Conservation (phyloP, 2,888 invertebrate species). For the Trissoscelio sp. region DNA sequence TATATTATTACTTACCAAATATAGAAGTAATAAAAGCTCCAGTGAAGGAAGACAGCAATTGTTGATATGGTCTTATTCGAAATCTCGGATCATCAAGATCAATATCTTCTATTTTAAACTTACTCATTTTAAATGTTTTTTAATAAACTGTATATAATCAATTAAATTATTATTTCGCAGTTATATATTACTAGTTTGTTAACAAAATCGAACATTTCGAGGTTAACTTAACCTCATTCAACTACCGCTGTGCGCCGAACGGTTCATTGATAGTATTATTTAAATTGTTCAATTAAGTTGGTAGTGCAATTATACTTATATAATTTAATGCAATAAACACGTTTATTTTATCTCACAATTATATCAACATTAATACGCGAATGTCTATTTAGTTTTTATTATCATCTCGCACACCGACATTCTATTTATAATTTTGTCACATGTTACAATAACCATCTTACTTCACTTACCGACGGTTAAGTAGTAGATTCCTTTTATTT, state of each 20-base stretch:
- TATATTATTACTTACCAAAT: constrained; percentile 86
- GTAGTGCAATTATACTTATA: neutral
- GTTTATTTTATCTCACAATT: neutral
- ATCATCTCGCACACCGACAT: neutral
- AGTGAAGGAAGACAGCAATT: constrained; percentile 93
- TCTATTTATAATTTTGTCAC: constrained; percentile 3
- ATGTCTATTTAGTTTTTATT: neutral
- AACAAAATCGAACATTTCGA: neutral
- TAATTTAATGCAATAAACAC: neutral
- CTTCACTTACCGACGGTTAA: neutral
- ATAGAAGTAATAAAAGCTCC: constrained; percentile 95
- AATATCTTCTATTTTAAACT: constrained; percentile 68
- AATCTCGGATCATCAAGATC: constrained; percentile 89
- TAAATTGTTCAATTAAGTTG: no score
- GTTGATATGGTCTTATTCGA: constrained; percentile 91
- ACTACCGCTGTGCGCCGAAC: neutral
- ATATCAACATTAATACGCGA: neutral
- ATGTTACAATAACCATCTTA: no score
- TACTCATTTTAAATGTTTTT: constrained; percentile 66
- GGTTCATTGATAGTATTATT: no score
- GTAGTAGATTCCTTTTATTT: no score
- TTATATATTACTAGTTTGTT: neutral
- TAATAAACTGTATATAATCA: neutral
- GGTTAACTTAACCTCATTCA: neutral
- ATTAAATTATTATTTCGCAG: neutral